Percentiles rank a stretch among this genome's conserved stretches.
Conservation (phyloP, 2,888 invertebrate species). For the Spodoptera picta region DNA sequence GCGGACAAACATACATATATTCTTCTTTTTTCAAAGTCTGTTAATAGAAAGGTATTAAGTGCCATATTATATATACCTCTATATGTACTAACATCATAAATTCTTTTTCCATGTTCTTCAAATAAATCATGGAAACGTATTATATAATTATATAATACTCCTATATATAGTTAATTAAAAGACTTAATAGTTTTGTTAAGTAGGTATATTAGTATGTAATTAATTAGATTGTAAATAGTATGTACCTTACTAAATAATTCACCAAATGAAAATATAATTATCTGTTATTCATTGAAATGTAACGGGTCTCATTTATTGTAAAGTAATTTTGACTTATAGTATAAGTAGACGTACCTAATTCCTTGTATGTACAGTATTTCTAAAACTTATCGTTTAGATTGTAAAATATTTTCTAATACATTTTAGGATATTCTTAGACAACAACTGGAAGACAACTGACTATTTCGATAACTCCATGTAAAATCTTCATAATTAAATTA, state of each 20-base stretch:
- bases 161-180: conserved; percentile 46
- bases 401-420: no score
- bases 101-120: conserved; percentile 39
- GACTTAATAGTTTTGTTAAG: conserved; percentile 54
- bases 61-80: conserved; percentile 46
- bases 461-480: no score
- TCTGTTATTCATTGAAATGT: conserved; percentile 25
- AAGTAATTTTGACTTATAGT: conserved; percentile 28
- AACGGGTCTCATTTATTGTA: conserved; percentile 39
- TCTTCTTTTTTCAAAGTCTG: conserved; percentile 22
- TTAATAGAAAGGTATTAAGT: conserved; percentile 34
- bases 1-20: background rate
- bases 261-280: conserved; percentile 30
- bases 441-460: no score
- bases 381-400: conserved; percentile 1
- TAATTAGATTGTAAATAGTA: conserved; percentile 48
- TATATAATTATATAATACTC: background rate
- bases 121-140: conserved; percentile 30
- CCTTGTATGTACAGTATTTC: conserved; percentile 18
- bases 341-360: conserved; percentile 1
- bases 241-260: conserved; percentile 24
- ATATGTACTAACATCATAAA: conserved; percentile 23
- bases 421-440: no score
- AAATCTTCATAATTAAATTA: no score
- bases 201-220: conserved; percentile 42